Percentiles rank a stretch among this genome's conserved stretches.
phyloP scores from a whole-genome alignment of 1,140 invertebrate genomes.

The Hesperophylax magnus region DNA sequence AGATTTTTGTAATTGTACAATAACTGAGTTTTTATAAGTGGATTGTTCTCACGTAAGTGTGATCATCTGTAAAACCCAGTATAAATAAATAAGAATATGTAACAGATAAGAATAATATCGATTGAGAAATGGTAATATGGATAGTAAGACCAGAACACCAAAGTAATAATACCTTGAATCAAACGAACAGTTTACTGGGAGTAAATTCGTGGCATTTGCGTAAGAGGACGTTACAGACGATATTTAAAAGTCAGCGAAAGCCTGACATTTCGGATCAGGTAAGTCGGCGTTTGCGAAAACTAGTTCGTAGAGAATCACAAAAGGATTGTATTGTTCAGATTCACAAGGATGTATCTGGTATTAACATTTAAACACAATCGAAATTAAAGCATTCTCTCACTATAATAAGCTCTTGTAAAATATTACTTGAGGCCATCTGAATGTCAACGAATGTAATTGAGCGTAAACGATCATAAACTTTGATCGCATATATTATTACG shows the following conservation, averaged over 20 bases:
- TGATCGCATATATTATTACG: background rate
- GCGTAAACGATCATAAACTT: background rate
- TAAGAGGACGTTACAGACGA: conserved; percentile 15
- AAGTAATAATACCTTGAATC: background rate
- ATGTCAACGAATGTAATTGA: conserved; percentile 1
- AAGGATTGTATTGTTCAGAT: conserved; percentile 10
- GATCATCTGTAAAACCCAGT: too few species aligned
- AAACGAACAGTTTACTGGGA: background rate
- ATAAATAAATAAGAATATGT: too few species aligned
- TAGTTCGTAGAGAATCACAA: conserved; percentile 11
- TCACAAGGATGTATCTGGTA: conserved; percentile 3
- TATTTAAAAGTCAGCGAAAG: conserved; percentile 40
- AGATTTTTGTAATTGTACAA: too few species aligned
- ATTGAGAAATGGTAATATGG: too few species aligned
- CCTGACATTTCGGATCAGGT: conserved; percentile 24
- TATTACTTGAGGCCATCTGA: background rate
- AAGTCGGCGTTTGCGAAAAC: background rate
- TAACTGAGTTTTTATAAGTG: too few species aligned
- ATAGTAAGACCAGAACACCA: too few species aligned
- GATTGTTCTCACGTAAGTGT: too few species aligned
- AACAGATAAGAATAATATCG: too few species aligned
- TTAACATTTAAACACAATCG: conserved; percentile 23
- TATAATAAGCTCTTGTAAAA: background rate
- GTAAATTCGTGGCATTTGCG: conserved; percentile 18
- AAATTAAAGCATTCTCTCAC: background rate